Evolutionary conservation across 2,888 invertebrate species (phyloP).

Genomic region (Salpingus planirostris): DNA sequence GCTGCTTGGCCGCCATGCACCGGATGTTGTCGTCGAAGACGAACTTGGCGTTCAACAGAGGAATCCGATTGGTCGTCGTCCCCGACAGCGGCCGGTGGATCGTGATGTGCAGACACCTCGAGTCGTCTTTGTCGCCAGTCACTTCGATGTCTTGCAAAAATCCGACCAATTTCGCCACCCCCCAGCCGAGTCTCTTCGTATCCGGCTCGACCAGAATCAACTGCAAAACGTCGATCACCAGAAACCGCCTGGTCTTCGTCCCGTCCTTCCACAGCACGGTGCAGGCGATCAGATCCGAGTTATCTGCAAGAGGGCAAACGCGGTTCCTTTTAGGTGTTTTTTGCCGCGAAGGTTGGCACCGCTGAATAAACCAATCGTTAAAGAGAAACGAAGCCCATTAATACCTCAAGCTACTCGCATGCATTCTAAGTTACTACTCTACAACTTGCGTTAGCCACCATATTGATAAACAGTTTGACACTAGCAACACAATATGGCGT

Average conservation of each 20-base stretch:
- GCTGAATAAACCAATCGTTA: constrained; percentile 27
- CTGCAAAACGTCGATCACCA: constrained; percentile 93
- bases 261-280: constrained; percentile 87
- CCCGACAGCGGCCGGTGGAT: constrained; percentile 72
- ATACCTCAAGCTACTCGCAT: too few relatives aligned
- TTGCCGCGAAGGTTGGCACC: constrained; percentile 14
- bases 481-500: too few relatives aligned
- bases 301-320: constrained; percentile 57
- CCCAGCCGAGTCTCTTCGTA: constrained; percentile 90
- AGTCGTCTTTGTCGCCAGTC: constrained; percentile 93
- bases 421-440: too few relatives aligned
- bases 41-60: constrained; percentile 83
- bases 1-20: constrained; percentile 97
- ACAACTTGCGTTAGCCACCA: too few relatives aligned
- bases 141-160: constrained; percentile 94
- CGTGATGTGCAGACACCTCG: constrained; percentile 87
- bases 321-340: too few relatives aligned
- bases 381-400: too few relatives aligned
- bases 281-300: constrained; percentile 95
- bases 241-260: constrained; percentile 81
- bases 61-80: constrained; percentile 59
- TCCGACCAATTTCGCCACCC: constrained; percentile 93
- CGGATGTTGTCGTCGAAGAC: constrained; percentile 98
- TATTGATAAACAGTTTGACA: too few relatives aligned
- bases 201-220: constrained; percentile 97